Base-by-base conservation (phyloP, 2,797 vertebrate species). In the Zenarchopterus dispar region DNA sequence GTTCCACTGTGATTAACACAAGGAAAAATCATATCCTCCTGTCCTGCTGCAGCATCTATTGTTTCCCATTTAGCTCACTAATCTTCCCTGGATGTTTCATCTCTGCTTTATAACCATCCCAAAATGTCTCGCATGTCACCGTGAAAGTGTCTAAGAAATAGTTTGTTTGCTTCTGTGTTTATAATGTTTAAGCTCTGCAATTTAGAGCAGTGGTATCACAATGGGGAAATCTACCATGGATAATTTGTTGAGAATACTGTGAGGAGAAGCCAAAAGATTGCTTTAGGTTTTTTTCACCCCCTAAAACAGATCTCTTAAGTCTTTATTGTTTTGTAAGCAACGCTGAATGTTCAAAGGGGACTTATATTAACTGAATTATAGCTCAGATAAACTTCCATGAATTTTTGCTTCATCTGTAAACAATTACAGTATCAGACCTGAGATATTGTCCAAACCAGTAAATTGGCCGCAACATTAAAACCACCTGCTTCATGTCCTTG, bases 1-100 rank as follows among this genome's bases (percentile, higher is more conserved):
- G 84, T 79, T 88, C 75, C 72, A 50, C 82, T 74, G 87, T 90
- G 89, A 93, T 92, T 93, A 92, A 89, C 87, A 88, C 89, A 84
- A 88, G 80, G 84, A 90, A 88, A 82, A 81, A 87, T 85, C 82
- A 82, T 82, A 89, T 84, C 76, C 88, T 89, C 79, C 76, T 81
- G 80, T 81, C 78, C 81, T 67, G 23, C 80, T 81, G 76, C 73
- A 77, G 69, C 24, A 9, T 67, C 83, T 69, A 83, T 87, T 88
- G 82, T 87, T 89, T 91, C 84, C 82, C 68, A 80, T 84, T 88
- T 86, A 89, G 84, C 77, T 75, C 58, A 23, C 75, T 89, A 82
- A 89, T 85, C 90, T 86, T 78, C 55, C 71, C 77, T 75, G 84
- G 82, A 80, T 82, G 84, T 67, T 82, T 84, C 82, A 77, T 80